Evolutionary conservation across 2,888 invertebrate species (phyloP), one percentile per base, ranked within the genome.

Genomic region (Drosophila acutilabella): DNA sequence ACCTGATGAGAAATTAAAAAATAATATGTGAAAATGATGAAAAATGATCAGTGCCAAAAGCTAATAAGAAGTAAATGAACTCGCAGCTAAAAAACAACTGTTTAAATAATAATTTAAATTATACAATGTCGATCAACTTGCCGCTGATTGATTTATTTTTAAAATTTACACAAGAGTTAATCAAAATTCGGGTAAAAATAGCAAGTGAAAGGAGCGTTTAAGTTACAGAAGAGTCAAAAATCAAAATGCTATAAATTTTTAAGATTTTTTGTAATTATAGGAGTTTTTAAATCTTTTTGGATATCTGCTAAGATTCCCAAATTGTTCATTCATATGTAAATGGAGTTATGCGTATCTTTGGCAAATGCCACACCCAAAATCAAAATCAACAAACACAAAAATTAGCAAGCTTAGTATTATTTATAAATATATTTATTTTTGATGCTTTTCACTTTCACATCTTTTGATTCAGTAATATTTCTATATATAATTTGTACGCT

Each of bases 21-120:
- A 60, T 64, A 73, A 66, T 56, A 61, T 50, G 47, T 47, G 30
- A 52, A 69, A 68, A 64, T 64, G 48, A 71, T 47, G 59, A 70
- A 71, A 64, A 71, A 78, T 74, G 54, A 83, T 71, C 71, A 74
- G 53, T 41, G 60, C 41, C 48, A 58, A 44, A 61, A 76, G 66
- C 79, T 41, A 47, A 30, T 38, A 11, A 50, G 38, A 64, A 66
- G 84, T 68, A 86, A 74, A 83, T 74, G 80, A 83, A 87, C 81
- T 56, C 59, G 41, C 20, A 6, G 47, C 10, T 13, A 48, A 48
- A 47, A 23, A 47, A 36, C 81, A 81, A 54, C 74, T 86, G 81
- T 71, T 58, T 20, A 71, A 86, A 74, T 44, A 74, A 71, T 56
- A 57, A 61, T 50, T 59, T 69, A 60, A 45, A 77, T 75, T 75